Evolutionary conservation across 2,888 invertebrate species (phyloP).

Genomic region (Scelioninae gen. 2): DNA sequence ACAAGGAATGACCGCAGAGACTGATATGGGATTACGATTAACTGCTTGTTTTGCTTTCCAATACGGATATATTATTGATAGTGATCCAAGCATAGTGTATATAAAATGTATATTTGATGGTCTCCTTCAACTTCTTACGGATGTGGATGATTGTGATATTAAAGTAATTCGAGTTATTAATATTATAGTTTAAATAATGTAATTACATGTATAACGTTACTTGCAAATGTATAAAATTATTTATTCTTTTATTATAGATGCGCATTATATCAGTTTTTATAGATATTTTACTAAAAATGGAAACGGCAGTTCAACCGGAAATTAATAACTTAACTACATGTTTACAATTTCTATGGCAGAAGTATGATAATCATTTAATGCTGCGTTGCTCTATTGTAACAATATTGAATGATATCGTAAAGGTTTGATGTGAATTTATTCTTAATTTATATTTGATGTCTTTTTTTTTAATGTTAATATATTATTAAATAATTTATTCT

Average conservation of each 20-base stretch:
- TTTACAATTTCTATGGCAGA: constrained; percentile 91
- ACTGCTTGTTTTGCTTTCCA: constrained; percentile 91
- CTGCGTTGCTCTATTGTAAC: constrained; percentile 92
- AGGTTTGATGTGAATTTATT: constrained; percentile 25
- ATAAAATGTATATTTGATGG: constrained; percentile 86
- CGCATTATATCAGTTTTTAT: constrained; percentile 93
- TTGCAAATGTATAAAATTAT: too few relatives aligned
- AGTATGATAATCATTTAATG: constrained; percentile 88
- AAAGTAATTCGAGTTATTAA: too few relatives aligned
- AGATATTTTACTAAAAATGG: constrained; percentile 91
- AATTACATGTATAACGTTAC: too few relatives aligned
- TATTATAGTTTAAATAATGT: too few relatives aligned
- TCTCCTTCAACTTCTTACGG: constrained; percentile 89
- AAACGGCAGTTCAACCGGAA: constrained; percentile 83
- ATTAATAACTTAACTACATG: constrained; percentile 85
- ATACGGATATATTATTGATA: too few relatives aligned
- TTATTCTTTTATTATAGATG: constrained; percentile 79
- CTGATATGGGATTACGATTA: constrained; percentile 92
- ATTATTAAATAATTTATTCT: too few relatives aligned
- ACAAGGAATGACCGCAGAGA: constrained; percentile 83
- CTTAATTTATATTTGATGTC: constrained; percentile 2
- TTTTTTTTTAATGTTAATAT: too few relatives aligned
- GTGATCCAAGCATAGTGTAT: constrained; percentile 91
- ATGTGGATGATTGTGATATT: constrained; percentile 93
- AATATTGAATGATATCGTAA: constrained; percentile 75